phyloP scores from a whole-genome alignment of 2,888 invertebrate species.

The Pachymerium ferrugineum region DNA sequence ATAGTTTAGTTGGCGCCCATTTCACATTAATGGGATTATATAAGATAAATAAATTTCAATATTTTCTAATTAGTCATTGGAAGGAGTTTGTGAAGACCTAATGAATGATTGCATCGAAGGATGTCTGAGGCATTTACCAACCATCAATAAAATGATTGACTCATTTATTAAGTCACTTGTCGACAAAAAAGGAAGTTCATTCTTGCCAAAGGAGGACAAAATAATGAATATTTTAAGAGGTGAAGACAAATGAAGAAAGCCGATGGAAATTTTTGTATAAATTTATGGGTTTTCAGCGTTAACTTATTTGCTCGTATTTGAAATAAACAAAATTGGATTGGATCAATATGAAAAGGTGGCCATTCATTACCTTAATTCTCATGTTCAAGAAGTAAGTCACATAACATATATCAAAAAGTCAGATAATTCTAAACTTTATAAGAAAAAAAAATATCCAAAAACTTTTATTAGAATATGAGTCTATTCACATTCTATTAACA shows the following conservation, averaged over 20 bases:
- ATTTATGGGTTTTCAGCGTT: not conserved
- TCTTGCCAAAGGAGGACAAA: not conserved
- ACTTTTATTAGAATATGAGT: too few species aligned
- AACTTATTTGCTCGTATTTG: not conserved
- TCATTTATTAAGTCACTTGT: slow-evolving; percentile 11
- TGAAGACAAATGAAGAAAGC: not conserved
- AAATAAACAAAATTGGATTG: slow-evolving; percentile 4
- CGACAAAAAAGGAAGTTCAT: not conserved
- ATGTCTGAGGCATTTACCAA: not conserved
- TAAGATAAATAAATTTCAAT: not conserved
- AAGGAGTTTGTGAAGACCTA: not conserved
- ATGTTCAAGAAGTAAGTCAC: not conserved
- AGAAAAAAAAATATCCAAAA: too few species aligned
- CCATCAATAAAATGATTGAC: slow-evolving; percentile 11
- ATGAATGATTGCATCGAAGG: not conserved
- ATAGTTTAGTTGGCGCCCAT: too few species aligned
- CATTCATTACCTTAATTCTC: not conserved
- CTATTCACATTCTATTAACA: not conserved
- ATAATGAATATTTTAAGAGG: not conserved
- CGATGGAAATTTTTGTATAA: not conserved
- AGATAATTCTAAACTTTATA: too few species aligned
- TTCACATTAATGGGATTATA: too few species aligned
- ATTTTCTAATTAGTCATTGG: not conserved
- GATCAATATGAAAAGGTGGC: not conserved
- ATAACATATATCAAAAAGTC: too few species aligned